Evolutionary conservation across 2,888 invertebrate species (phyloP), one percentile per base, ranked within the genome.

Genomic region (Meta bourneti): DNA sequence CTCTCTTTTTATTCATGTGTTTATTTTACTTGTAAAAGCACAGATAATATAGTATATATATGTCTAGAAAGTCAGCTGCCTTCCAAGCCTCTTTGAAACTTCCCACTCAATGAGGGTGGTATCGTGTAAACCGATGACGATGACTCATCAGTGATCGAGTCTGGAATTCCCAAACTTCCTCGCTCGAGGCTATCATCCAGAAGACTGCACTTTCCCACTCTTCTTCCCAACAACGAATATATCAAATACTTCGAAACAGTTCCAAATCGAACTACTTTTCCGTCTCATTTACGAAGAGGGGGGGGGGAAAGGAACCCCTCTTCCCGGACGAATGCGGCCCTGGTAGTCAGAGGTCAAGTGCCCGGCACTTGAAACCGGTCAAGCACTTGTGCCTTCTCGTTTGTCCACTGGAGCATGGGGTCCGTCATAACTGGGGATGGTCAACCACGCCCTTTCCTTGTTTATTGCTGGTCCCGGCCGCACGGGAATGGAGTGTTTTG

Each of bases 381-480:
- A 79, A 79, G 79, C 79, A 51, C 51, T 34, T 49, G 52, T 74
- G 77, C 49, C 49, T 51, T 74, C n/a, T 69, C 19, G n/a, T 51
- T 61, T 13, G 81, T 16, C 70, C 69, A 48, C 34, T 13, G 70
- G 49, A 81, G 81, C 81, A 54, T 70, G 72, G 72, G 34, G 49
- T 49, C 83, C 52, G 54, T 72, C 83, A 34, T 83, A 83, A 83
- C 52, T 13, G 20, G 13, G 83, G 72, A 71, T 71, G 83, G 72
- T 19, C 72, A 19, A 20, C 19, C 20, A 72, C 83, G 70, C 83
- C 83, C 49, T 83, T 83, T 83, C 74, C 72, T 83, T 83, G 83
- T 83, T 83, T 83, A 83, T 74, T 74, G 74, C 83, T 72, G 48
- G 52, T 72, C 16, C 70, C n/a, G 81, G 52, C 34, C 20, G 13